Conservation (phyloP, 2,113 vertebrate genomes). For the Rhagologus leucostigma region DNA sequence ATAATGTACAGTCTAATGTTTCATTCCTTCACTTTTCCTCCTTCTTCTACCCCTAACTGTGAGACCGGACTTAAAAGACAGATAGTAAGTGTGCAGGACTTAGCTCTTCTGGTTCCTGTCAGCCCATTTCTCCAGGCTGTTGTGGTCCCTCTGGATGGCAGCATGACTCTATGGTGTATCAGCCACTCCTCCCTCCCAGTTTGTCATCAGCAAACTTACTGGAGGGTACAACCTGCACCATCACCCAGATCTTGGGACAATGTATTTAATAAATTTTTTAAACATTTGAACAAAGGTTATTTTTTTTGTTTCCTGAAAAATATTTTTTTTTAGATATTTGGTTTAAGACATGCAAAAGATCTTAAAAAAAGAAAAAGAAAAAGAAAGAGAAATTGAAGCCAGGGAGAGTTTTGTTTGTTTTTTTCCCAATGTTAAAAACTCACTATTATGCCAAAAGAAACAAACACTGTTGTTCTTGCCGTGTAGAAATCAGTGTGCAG, state of each 20-base stretch:
- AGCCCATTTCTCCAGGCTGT: neutral
- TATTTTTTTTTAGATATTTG: neutral
- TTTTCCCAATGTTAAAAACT: neutral
- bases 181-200: neutral
- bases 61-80: neutral
- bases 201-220: neutral
- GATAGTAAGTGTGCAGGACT: neutral
- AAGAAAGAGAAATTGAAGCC: neutral
- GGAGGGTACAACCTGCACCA: neutral
- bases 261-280: neutral
- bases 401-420: neutral
- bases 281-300: neutral
- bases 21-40: neutral
- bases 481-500: neutral
- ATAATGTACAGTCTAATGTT: neutral
- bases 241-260: neutral
- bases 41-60: neutral
- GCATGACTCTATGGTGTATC: no score
- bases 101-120: neutral
- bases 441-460: neutral
- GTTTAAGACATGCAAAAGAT: neutral
- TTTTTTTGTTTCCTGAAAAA: neutral
- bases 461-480: neutral
- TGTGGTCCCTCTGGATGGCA: neutral
- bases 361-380: neutral